Percentiles rank a stretch among this genome's conserved stretches.
phyloP scores from a whole-genome alignment of 2,113 vertebrate genomes.

The Sinocyclocheilus anophthalmus region DNA sequence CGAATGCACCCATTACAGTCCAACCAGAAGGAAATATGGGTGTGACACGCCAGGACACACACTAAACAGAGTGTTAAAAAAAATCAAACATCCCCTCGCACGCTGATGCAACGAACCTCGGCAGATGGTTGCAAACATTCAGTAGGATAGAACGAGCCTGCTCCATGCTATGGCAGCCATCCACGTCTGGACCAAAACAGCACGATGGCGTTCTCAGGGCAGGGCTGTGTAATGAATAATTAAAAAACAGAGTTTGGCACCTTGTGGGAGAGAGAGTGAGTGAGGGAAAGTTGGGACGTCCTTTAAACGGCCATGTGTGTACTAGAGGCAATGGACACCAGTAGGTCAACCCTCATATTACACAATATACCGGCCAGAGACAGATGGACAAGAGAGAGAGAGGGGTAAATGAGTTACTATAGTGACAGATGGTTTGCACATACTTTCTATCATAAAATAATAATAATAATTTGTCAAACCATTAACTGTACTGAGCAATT shows the following conservation, averaged over 20 bases:
- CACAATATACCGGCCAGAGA: constrained; percentile 66
- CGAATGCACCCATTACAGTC: constrained; percentile 57
- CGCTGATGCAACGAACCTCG: constrained; percentile 54
- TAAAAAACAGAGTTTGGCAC: constrained; percentile 72
- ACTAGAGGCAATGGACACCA: constrained; percentile 66
- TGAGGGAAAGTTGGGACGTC: constrained; percentile 62
- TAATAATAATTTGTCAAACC: not conserved
- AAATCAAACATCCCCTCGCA: constrained; percentile 63
- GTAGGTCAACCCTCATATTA: constrained; percentile 72
- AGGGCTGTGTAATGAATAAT: constrained; percentile 72
- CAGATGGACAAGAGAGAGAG: constrained; percentile 42
- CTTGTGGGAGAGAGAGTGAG: constrained; percentile 51
- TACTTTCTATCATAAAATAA: not conserved
- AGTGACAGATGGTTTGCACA: constrained; percentile 56
- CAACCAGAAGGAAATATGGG: constrained; percentile 60
- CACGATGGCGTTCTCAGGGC: constrained; percentile 67
- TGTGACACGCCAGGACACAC: constrained; percentile 49
- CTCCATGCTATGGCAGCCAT: constrained; percentile 39
- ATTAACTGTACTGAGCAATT: constrained; percentile 7
- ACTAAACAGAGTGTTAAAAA: constrained; percentile 61
- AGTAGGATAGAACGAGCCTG: constrained; percentile 39
- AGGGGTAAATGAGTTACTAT: constrained; percentile 42
- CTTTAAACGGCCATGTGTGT: constrained; percentile 66
- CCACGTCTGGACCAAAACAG: constrained; percentile 61
- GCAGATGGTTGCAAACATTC: constrained; percentile 55